A percentile compares a stretch with the other conserved stretches of the same genome.
Conservation (phyloP, 1,140 invertebrate genomes). For the Heliconius congener region DNA sequence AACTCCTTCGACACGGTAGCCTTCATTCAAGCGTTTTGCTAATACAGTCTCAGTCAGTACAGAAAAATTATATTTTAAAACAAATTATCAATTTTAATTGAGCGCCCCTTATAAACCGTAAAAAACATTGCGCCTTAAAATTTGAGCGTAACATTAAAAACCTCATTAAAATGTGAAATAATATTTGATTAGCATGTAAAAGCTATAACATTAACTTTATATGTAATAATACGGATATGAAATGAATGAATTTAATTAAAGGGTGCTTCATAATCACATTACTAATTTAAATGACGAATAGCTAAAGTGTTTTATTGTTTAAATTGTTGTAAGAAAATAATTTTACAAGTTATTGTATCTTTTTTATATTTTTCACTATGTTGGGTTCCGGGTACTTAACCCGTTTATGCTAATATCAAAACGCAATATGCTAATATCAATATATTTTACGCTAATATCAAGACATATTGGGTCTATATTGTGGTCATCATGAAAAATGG, state of each 20-base stretch:
- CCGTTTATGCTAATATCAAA: no score
- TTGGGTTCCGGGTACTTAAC: not conserved
- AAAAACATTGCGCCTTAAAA: not conserved
- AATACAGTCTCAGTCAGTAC: not conserved
- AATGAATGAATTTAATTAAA: not conserved
- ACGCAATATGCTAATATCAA: no score
- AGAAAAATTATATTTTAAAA: not conserved
- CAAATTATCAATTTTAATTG: not conserved
- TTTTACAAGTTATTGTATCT: not conserved
- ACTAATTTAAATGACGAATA: not conserved
- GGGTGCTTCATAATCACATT: no score
- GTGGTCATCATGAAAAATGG: not conserved
- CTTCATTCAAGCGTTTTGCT: slow-evolving; percentile 25
- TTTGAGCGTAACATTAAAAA: not conserved
- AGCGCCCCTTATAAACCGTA: not conserved
- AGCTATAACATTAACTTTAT: not conserved
- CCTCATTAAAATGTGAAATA: not conserved
- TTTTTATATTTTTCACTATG: not conserved
- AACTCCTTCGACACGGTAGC: slow-evolving; percentile 44
- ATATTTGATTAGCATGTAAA: not conserved
- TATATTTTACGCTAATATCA: no score
- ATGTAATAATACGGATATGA: not conserved
- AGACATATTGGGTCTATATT: no score
- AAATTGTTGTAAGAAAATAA: not conserved
- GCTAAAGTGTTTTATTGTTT: not conserved